Evolutionary conservation across 2,797 vertebrate genomes (phyloP).

Genomic region (Alectoris magna): DNA sequence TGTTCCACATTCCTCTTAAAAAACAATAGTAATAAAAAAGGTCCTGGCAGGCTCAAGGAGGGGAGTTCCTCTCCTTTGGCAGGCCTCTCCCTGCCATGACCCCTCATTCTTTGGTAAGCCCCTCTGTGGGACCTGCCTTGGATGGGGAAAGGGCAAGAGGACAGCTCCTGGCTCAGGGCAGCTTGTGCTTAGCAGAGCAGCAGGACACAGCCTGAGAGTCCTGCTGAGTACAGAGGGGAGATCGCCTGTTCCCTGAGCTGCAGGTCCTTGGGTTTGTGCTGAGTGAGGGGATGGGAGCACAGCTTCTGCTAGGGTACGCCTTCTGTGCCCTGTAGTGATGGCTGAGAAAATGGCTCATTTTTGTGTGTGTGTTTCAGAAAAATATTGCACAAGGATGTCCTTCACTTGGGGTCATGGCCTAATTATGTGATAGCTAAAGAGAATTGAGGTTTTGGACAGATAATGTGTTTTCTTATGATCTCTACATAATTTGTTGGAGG

Average conservation of each 20-base stretch:
- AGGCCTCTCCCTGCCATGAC: not conserved
- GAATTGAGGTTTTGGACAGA: not conserved
- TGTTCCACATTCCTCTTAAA: not conserved
- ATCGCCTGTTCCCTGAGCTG: not conserved
- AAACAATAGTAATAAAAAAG: not conserved
- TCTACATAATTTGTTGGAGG: not conserved
- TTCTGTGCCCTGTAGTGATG: not conserved
- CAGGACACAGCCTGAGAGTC: not conserved
- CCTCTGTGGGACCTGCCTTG: not conserved
- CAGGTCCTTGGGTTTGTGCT: not conserved
- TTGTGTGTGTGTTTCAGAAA: not conserved
- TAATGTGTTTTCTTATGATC: rapidly evolving
- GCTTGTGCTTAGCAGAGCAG: not conserved
- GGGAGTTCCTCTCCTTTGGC: not conserved
- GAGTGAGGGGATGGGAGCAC: not conserved
- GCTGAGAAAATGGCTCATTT: not conserved
- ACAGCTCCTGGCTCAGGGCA: not conserved
- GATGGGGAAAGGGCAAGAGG: not conserved
- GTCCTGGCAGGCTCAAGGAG: not conserved
- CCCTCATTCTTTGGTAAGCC: not conserved
- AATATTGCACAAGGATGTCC: not conserved
- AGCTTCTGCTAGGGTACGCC: not conserved
- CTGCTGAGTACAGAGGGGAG: not conserved
- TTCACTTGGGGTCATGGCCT: not conserved
- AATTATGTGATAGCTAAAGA: not conserved